Conservation (phyloP, 1,140 invertebrate species). For the Mylabris phalerata region DNA sequence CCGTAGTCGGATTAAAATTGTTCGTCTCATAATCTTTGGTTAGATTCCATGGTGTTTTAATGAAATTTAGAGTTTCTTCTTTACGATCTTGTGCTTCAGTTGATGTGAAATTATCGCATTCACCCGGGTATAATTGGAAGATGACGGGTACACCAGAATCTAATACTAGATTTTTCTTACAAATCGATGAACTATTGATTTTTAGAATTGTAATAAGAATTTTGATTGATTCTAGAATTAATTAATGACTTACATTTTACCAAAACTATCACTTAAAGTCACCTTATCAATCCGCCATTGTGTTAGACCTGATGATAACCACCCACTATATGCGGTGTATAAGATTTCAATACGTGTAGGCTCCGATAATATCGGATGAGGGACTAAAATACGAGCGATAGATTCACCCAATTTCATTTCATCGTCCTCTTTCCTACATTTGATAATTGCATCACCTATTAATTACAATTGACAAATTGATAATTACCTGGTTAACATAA, state of each 20-base stretch:
- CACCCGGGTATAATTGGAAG: constrained; percentile 65
- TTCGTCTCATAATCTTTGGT: neutral
- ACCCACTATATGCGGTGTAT: constrained; percentile 85
- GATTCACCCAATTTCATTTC: constrained; percentile 63
- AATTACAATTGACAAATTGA: neutral
- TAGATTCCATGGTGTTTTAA: neutral
- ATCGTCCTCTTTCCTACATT: constrained; percentile 65
- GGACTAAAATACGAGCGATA: constrained; percentile 74
- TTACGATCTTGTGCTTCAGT: constrained; percentile 22
- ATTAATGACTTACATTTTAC: constrained; percentile 54
- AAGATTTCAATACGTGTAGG: constrained; percentile 64
- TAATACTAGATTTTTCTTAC: constrained; percentile 65
- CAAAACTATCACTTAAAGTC: constrained; percentile 76
- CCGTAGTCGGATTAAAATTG: constrained; percentile 38
- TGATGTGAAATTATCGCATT: constrained; percentile 54
- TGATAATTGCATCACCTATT: neutral
- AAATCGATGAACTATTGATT: constrained; percentile 61
- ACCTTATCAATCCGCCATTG: constrained; percentile 77
- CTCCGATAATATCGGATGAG: constrained; percentile 74
- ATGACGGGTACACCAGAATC: constrained; percentile 65
- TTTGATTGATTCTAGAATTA: neutral
- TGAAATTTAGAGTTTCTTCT: constrained; percentile 12
- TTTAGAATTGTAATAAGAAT: neutral
- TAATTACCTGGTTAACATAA: constrained; percentile 73
- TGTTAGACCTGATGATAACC: constrained; percentile 79